Conservation (phyloP, 2,888 invertebrate genomes). For the Entomobrya multifasciata region DNA sequence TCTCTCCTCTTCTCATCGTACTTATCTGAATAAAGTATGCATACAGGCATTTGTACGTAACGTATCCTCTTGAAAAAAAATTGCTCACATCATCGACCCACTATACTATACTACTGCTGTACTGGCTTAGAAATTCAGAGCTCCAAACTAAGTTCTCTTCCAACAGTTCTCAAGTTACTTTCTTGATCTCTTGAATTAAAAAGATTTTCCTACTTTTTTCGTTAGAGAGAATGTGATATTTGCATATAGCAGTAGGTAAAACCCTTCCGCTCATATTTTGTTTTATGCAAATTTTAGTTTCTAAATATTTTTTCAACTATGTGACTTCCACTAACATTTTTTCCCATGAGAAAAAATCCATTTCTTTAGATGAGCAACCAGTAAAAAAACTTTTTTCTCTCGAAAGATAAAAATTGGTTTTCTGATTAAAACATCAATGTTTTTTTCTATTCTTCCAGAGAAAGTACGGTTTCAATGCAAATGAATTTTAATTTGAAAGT, state of each 20-base stretch:
- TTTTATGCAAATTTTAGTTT: constrained; percentile 20
- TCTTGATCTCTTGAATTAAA: constrained; percentile 34
- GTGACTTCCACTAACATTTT: not conserved
- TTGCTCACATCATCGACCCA: no score
- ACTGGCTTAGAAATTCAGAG: no score
- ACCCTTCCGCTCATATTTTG: constrained; percentile 14
- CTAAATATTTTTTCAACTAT: constrained; percentile 23
- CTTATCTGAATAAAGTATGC: no score
- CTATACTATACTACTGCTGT: no score
- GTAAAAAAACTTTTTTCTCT: not conserved
- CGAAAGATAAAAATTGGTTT: not conserved
- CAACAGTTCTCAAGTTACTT: no score
- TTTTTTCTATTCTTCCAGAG: not conserved
- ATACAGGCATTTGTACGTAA: no score
- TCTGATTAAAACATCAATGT: not conserved
- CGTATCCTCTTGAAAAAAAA: no score
- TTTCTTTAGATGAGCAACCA: not conserved
- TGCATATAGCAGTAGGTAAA: constrained; percentile 13
- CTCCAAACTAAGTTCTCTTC: no score
- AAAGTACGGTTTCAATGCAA: no score
- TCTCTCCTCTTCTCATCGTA: no score
- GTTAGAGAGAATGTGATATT: constrained; percentile 10
- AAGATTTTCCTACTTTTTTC: constrained; percentile 20
- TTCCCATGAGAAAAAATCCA: constrained; percentile 8
- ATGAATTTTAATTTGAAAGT: constrained; percentile 28